Conservation (phyloP, 1,140 invertebrate genomes). For the Andrena cerasifolii region DNA sequence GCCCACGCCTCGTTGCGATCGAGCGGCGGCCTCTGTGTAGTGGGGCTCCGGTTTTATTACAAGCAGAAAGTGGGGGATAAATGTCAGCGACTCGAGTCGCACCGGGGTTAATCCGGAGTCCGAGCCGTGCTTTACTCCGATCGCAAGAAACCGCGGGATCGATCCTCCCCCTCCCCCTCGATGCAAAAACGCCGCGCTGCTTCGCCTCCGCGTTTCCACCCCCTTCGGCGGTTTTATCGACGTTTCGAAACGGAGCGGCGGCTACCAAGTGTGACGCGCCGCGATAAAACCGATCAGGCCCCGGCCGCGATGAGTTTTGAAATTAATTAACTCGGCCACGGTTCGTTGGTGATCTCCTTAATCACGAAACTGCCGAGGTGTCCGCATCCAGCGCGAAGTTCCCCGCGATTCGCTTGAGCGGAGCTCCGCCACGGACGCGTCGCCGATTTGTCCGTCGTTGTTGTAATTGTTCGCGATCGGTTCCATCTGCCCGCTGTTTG, state of each 20-base stretch:
- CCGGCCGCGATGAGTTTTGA: neutral
- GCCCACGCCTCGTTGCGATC: conserved; percentile 54
- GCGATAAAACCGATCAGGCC: neutral
- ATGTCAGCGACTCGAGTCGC: neutral
- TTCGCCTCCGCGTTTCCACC: neutral
- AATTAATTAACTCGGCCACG: neutral
- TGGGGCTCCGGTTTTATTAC: conserved; percentile 29
- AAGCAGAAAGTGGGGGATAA: conserved; percentile 24
- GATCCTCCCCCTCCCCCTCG: neutral
- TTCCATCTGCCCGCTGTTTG: too few species aligned
- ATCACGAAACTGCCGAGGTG: neutral
- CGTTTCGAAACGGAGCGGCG: neutral
- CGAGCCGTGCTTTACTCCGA: neutral
- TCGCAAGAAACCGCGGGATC: neutral
- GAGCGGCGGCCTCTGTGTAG: neutral
- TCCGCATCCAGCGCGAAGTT: neutral
- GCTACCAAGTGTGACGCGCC: neutral
- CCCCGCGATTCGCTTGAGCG: neutral
- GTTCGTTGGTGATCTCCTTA: conserved; percentile 17
- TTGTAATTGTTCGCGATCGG: neutral
- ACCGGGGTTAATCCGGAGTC: neutral
- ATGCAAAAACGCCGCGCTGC: neutral
- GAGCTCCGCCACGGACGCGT: neutral
- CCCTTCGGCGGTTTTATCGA: neutral
- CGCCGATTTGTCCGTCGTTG: neutral